Conservation (phyloP, 2,797 vertebrate genomes). For the Hylomyscus alleni region DNA sequence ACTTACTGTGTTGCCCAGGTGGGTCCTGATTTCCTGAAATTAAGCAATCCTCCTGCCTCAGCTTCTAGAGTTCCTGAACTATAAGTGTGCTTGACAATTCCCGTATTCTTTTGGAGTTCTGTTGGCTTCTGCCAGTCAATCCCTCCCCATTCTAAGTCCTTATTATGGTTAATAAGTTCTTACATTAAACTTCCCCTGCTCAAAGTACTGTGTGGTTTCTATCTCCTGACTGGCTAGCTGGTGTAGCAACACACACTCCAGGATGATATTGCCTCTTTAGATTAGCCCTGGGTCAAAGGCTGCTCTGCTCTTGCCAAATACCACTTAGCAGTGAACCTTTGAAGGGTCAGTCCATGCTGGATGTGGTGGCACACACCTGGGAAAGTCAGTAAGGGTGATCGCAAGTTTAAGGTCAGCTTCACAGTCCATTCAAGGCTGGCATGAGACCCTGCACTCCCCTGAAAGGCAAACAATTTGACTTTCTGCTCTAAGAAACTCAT, state of each 20-base stretch:
- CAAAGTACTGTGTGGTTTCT: background rate
- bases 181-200: background rate
- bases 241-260: background rate
- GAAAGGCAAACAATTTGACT: background rate
- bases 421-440: background rate
- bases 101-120: background rate
- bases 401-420: background rate
- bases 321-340: background rate
- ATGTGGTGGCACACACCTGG: background rate
- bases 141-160: background rate
- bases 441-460: background rate
- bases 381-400: background rate
- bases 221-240: background rate
- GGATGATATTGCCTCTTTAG: background rate
- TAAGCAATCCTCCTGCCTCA: background rate
- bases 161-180: background rate
- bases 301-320: background rate
- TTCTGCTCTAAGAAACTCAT: slow-evolving; percentile 6
- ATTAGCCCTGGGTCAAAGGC: background rate
- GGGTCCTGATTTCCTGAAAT: background rate
- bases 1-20: background rate
- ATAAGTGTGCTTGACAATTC: too few species aligned
- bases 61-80: background rate
- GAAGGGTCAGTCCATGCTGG: background rate
- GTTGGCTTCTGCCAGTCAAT: slow-evolving; percentile 1